Evolutionary conservation across 2,113 vertebrate species (phyloP).

Genomic region (Herpetotheres cachinnans): DNA sequence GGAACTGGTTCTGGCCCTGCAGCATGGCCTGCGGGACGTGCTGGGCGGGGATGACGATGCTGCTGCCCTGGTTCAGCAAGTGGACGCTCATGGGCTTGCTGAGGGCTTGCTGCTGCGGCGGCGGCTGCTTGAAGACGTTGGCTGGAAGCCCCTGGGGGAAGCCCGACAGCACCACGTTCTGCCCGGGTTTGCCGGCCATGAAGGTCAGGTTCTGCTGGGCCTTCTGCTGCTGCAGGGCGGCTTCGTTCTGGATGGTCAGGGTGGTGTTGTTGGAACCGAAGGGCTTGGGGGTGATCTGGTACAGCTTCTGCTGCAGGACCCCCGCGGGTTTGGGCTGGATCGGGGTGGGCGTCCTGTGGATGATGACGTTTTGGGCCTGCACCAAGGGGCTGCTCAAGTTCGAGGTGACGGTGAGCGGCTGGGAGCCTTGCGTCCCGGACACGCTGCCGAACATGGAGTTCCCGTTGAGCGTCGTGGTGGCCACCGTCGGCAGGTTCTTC

Average conservation of each 20-base stretch:
- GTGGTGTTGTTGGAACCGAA: constrained; percentile 65
- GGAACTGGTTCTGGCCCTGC: constrained; percentile 88
- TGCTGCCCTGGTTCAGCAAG: constrained; percentile 89
- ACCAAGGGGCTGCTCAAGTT: constrained; percentile 82
- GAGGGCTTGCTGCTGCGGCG: constrained; percentile 76
- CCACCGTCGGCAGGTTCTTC: constrained; percentile 73
- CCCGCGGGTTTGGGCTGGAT: constrained; percentile 95
- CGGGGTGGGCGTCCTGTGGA: constrained; percentile 92
- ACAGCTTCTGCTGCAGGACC: constrained; percentile 87
- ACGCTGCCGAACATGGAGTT: constrained; percentile 68
- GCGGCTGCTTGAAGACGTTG: constrained; percentile 76
- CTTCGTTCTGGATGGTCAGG: constrained; percentile 83
- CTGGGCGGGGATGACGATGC: constrained; percentile 93
- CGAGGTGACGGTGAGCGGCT: constrained; percentile 77
- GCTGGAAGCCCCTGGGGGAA: constrained; percentile 84
- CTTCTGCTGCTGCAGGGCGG: constrained; percentile 80
- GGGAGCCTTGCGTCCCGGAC: constrained; percentile 74
- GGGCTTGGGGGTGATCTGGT: constrained; percentile 80
- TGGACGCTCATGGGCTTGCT: constrained; percentile 93
- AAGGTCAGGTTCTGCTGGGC: constrained; percentile 89
- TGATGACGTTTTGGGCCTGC: constrained; percentile 86
- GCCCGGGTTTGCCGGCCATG: constrained; percentile 86
- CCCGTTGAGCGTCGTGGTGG: constrained; percentile 70
- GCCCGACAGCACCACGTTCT: constrained; percentile 86
- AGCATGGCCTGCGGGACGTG: constrained; percentile 84